A percentile compares a stretch with the other conserved stretches of the same genome.
phyloP scores from a whole-genome alignment of 1,140 invertebrate species.

The Drosophila mauritiana region DNA sequence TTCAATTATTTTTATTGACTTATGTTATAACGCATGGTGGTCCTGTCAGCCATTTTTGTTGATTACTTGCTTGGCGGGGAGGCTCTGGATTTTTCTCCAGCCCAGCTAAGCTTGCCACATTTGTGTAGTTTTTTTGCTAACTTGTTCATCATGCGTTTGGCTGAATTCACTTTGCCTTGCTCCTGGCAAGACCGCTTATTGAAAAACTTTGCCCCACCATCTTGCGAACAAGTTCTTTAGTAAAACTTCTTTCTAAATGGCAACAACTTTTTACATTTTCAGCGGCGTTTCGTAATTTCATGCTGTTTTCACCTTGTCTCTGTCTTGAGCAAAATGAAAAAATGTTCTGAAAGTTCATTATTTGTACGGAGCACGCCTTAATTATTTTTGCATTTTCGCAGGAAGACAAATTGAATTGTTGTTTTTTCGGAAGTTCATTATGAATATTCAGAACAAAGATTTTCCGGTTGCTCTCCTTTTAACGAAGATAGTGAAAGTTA shows the following conservation, averaged over 20 bases:
- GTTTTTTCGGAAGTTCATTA: conserved; percentile 9
- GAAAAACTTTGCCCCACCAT: conserved; percentile 66
- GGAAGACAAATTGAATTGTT: conserved; percentile 51
- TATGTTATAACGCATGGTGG: conserved; percentile 65
- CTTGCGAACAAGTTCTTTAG: conserved; percentile 35
- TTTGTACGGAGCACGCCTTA: conserved; percentile 48
- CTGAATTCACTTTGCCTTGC: conserved; percentile 35
- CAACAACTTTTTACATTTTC: conserved; percentile 60
- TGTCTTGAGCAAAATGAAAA: conserved; percentile 3
- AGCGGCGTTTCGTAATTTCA: conserved; percentile 60
- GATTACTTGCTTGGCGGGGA: conserved; percentile 8
- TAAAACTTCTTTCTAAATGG: conserved; percentile 64
- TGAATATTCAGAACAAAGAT: conserved; percentile 17
- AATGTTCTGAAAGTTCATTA: conserved; percentile 65
- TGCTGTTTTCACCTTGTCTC: conserved; percentile 25
- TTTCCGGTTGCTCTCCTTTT: background rate
- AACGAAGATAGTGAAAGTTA: background rate
- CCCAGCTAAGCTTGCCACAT: conserved; percentile 21
- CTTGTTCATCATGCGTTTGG: conserved; percentile 15
- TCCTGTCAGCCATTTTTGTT: conserved; percentile 56
- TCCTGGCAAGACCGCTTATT: conserved; percentile 69
- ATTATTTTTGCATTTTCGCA: conserved; percentile 61
- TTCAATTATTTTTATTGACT: conserved; percentile 80
- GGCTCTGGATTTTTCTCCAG: conserved; percentile 5
- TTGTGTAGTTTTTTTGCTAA: conserved; percentile 43